Conservation (phyloP, 2,113 vertebrate genomes). For the Emydocephalus ijimae region DNA sequence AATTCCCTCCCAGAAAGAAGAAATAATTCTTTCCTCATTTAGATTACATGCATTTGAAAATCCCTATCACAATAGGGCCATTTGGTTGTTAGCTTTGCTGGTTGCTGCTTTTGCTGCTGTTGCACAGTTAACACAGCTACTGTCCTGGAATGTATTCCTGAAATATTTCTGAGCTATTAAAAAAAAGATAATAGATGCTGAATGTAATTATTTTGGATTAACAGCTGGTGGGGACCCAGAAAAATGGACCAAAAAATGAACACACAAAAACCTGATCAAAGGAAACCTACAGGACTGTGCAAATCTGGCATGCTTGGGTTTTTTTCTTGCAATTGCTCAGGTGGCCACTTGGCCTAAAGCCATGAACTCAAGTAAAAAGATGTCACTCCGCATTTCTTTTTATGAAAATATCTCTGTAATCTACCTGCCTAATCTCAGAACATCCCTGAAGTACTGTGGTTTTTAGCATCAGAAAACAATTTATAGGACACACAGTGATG, state of each 20-base stretch:
- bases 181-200: not conserved
- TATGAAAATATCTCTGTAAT: slow-evolving; percentile 6
- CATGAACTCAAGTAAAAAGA: slow-evolving; percentile 5
- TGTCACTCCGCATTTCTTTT: not conserved
- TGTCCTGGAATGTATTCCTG: not conserved
- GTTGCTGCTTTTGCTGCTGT: not conserved
- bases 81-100: not conserved
- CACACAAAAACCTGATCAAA: slow-evolving; percentile 1
- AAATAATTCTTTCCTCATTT: not conserved
- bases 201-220: not conserved
- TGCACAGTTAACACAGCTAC: not conserved
- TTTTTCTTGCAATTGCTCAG: not conserved
- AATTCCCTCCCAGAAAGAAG: not conserved
- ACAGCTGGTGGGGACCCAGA: not conserved
- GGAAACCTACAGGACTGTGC: not conserved
- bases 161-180: not conserved
- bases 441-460: not conserved
- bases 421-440: slow-evolving; percentile 18
- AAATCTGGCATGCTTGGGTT: not conserved
- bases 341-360: slow-evolving; percentile 1
- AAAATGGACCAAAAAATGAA: not conserved
- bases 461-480: slow-evolving; percentile 4
- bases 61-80: not conserved
- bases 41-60: not conserved
- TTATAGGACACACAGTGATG: not conserved